phyloP scores from a whole-genome alignment of 2,888 invertebrate genomes.

The Sarcophaga subvicina region DNA sequence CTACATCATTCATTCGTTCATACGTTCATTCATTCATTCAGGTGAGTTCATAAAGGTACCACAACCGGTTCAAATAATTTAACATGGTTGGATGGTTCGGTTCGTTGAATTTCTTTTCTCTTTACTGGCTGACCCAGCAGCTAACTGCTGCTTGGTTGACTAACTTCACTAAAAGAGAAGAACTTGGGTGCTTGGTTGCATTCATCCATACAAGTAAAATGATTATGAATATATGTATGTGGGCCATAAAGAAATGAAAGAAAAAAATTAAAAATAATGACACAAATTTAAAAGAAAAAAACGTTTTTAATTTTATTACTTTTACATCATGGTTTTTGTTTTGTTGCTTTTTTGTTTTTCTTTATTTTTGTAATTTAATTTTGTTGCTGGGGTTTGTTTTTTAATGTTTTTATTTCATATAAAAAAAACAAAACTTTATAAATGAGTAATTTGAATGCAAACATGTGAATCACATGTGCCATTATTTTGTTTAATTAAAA shows the following conservation, averaged over 20 bases:
- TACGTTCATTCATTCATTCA: conserved; percentile 32
- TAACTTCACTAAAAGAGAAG: background rate
- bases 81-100: conserved; percentile 48
- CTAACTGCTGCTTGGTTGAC: background rate
- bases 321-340: too few relatives aligned
- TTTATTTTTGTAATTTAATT: too few relatives aligned
- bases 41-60: conserved; percentile 44
- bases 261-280: too few relatives aligned
- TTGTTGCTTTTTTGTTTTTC: too few relatives aligned
- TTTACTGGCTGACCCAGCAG: conserved; percentile 10
- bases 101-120: conserved; percentile 25
- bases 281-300: too few relatives aligned
- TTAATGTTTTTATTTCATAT: too few relatives aligned
- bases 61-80: conserved; percentile 30
- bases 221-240: background rate
- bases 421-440: conserved; percentile 3
- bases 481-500: conserved; percentile 38
- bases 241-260: too few relatives aligned
- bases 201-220: too few relatives aligned
- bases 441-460: conserved; percentile 59
- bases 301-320: too few relatives aligned
- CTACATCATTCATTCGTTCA: background rate
- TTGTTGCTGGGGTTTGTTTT: too few relatives aligned
- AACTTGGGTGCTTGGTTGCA: background rate
- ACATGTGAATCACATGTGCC: conserved; percentile 58